Evolutionary conservation across 2,888 invertebrate species (phyloP), one percentile per base, ranked within the genome.

Genomic region (Electrophaes corylata): DNA sequence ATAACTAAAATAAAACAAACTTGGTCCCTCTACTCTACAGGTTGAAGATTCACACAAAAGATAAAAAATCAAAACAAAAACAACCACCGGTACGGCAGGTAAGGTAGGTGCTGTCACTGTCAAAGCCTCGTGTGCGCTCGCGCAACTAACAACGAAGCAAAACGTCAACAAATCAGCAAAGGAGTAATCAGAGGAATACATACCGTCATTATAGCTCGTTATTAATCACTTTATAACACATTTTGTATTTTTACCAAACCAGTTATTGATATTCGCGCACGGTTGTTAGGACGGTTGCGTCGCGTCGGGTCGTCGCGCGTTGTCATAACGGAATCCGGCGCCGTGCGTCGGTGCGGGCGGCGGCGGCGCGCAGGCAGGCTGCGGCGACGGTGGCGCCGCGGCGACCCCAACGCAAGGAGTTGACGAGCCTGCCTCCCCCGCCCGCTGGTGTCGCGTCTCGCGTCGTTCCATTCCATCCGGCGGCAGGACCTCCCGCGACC

Each of bases 321-420:
- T 74, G 70, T 71, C 71, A 69, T 71, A 70, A 69, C 60, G 67
- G 70, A 69, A 61, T 67, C 65, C 73, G 75, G 62, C 68, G 70
- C 61, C 73, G 77, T n/a, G n/a, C n/a, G n/a, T n/a, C 73, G 75
- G 62, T 67, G 70, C 61, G 72, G 77, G 70, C 40, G 39, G 2
- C 23, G 23, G 23, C 23, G 26, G 14, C 46, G 35, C 71, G 66
- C 26, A 29, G 23, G 3, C 73, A 73, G 73, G 66, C 67, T 65
- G 62, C 60, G 73, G 71, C 80, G 84, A 81, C 76, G 72, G 81
- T 75, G 83, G 87, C 88, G 87, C 86, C 86, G 86, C 86, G 87
- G 84, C 81, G 83, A 76, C 80, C 81, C 78, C 66, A n/a, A n/a
- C n/a, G n/a, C n/a, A 64, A 49, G 68, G 33, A 48, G 16, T 48